Evolutionary conservation across 2,888 invertebrate species (phyloP).

Genomic region (Portevinia maculata): DNA sequence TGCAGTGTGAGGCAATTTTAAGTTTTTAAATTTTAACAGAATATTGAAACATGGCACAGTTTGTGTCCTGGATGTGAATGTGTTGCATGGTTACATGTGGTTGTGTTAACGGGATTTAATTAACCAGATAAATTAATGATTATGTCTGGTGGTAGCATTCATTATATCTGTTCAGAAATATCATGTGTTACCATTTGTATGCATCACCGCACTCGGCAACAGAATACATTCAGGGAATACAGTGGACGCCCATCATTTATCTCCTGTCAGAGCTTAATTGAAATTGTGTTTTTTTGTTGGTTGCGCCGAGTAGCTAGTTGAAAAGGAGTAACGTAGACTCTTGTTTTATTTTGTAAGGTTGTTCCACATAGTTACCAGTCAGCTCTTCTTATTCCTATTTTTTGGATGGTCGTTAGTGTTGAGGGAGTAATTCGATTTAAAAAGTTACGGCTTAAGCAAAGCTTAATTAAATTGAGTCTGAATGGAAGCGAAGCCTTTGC

Average conservation of each 20-base stretch:
- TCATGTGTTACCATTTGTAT: constrained; percentile 6
- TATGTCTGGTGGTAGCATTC: constrained; percentile 19
- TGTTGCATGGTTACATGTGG: constrained; percentile 22
- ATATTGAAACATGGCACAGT: constrained; percentile 18
- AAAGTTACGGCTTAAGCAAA: not conserved
- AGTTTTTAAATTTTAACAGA: constrained; percentile 3
- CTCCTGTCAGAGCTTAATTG: constrained; percentile 52
- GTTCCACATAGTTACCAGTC: no score
- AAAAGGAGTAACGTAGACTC: not conserved
- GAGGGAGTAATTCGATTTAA: no score
- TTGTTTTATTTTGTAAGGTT: no score
- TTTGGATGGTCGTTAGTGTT: no score
- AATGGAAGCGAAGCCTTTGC: no score
- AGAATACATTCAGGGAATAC: constrained; percentile 5
- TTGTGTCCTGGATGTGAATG: not conserved
- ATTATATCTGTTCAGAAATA: constrained; percentile 14
- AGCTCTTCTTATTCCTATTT: no score
- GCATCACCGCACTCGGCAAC: not conserved
- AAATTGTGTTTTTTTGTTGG: constrained; percentile 1
- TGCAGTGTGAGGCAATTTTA: constrained; percentile 6
- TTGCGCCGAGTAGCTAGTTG: not conserved
- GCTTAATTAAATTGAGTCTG: not conserved
- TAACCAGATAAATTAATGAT: constrained; percentile 66
- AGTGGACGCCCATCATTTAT: constrained; percentile 38
- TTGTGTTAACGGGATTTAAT: constrained; percentile 57